Evolutionary conservation across 2,113 vertebrate species (phyloP).

Genomic region (Sinosuthora webbiana): DNA sequence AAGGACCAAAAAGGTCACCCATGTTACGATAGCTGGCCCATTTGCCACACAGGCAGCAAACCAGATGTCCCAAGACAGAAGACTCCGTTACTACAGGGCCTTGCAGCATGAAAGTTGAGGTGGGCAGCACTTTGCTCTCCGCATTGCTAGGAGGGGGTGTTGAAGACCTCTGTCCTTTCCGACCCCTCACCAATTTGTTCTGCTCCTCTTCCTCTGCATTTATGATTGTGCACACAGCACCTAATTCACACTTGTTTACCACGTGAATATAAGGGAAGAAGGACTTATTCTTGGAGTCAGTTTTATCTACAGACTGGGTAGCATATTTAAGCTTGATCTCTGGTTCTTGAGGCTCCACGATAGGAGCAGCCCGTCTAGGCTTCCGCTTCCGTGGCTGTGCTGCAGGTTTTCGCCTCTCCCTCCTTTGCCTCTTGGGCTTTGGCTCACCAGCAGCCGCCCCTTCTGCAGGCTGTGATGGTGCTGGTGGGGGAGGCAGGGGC

Average conservation of each 20-base stretch:
- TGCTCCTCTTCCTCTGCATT: conserved; percentile 93
- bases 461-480: conserved; percentile 74
- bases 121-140: conserved; percentile 88
- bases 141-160: conserved; percentile 79
- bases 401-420: conserved; percentile 80
- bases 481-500: conserved; percentile 36
- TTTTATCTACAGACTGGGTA: conserved; percentile 77
- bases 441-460: conserved; percentile 77
- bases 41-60: conserved; percentile 97
- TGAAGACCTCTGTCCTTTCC: conserved; percentile 77
- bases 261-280: conserved; percentile 97
- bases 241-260: conserved; percentile 91
- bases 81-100: conserved; percentile 92
- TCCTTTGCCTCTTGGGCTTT: conserved; percentile 81
- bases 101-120: conserved; percentile 88
- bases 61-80: conserved; percentile 86
- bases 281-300: conserved; percentile 79
- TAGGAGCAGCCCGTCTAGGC: conserved; percentile 72
- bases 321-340: conserved; percentile 83
- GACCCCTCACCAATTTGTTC: conserved; percentile 79
- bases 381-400: conserved; percentile 72
- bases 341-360: conserved; percentile 79
- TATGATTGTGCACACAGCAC: conserved; percentile 93
- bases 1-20: conserved; percentile 96
- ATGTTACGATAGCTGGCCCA: conserved; percentile 98